Percentiles rank a stretch among this genome's conserved stretches.
phyloP scores from a whole-genome alignment of 2,797 vertebrate genomes.

The Sebastes oblongus region DNA sequence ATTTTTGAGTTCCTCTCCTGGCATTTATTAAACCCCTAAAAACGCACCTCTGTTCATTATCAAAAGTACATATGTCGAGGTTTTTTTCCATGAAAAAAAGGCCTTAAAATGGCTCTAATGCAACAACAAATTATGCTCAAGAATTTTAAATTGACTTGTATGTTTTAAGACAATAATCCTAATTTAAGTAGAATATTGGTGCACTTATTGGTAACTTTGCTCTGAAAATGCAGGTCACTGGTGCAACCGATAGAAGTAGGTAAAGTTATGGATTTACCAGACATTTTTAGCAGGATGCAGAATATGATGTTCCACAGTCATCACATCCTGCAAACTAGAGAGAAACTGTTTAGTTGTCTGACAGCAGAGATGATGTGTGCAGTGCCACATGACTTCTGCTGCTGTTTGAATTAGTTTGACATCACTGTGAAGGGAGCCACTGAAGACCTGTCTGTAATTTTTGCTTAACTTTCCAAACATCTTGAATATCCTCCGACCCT shows the following conservation, averaged over 20 bases:
- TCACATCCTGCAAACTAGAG: no score
- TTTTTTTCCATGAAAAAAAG: no score
- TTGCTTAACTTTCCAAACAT: neutral
- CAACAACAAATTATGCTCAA: neutral
- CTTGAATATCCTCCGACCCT: accelerated
- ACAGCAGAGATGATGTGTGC: neutral
- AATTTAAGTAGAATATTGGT: neutral
- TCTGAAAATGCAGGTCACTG: neutral
- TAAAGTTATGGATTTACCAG: no score
- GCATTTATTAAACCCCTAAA: no score
- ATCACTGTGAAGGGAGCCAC: neutral
- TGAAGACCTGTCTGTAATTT: no score
- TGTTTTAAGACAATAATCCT: neutral
- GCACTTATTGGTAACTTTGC: neutral
- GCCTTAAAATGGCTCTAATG: neutral
- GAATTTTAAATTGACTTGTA: neutral
- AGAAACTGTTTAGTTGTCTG: no score
- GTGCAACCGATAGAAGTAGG: neutral
- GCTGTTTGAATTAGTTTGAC: neutral
- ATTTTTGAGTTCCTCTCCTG: neutral
- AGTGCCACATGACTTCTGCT: neutral
- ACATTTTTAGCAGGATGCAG: no score
- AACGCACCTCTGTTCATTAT: no score
- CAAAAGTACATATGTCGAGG: no score
- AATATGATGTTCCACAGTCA: no score